Evolutionary conservation across 1,140 invertebrate genomes (phyloP).

Genomic region (Drosophila yakuba): DNA sequence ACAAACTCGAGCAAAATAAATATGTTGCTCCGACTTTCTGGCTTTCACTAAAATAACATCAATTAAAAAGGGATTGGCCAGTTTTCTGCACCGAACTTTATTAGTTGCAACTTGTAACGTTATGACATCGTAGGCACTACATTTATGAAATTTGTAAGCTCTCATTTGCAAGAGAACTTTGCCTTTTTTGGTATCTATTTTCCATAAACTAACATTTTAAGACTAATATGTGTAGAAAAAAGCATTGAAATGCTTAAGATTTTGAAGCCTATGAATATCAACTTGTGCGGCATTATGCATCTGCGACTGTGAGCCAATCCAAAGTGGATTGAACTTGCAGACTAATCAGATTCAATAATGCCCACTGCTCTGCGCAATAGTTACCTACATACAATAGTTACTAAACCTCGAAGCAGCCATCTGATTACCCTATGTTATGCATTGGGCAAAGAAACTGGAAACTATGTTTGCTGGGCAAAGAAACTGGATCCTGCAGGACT

Average conservation of each 20-base stretch:
- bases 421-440: constrained; percentile 7
- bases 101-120: too few relatives aligned
- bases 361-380: too few relatives aligned
- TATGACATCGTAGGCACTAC: too few relatives aligned
- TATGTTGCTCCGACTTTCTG: too few relatives aligned
- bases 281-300: not conserved
- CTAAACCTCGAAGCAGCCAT: not conserved
- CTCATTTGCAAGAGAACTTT: too few relatives aligned
- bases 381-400: not conserved
- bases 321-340: not conserved
- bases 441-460: not conserved
- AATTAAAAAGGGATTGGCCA: too few relatives aligned
- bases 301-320: not conserved
- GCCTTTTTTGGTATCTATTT: not conserved
- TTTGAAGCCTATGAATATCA: too few relatives aligned
- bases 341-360: constrained; percentile 4
- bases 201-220: not conserved
- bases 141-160: too few relatives aligned
- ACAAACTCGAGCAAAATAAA: too few relatives aligned
- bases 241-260: not conserved
- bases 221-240: too few relatives aligned
- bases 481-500: not conserved
- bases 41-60: too few relatives aligned
- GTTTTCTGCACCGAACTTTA: too few relatives aligned
- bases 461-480: not conserved